These are phyloP conservation scores for Poicephalus gulielmi DNA, from an alignment of 2,113 vertebrate species.

Conservation along the genomic window DNA sequence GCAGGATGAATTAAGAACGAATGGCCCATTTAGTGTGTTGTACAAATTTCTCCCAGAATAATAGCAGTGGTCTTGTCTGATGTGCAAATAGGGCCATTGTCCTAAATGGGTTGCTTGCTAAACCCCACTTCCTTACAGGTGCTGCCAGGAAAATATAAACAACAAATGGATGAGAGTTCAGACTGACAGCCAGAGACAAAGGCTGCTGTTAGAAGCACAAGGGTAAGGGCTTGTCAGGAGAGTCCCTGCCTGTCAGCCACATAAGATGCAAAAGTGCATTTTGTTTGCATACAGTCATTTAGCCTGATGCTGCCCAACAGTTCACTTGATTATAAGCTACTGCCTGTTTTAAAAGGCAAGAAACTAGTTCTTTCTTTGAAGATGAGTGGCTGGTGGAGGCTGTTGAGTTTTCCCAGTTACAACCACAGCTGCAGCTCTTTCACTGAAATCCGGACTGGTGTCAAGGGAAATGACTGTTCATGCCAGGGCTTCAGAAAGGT, in stretches of 20 bases:
- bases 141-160: neutral
- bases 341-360: neutral
- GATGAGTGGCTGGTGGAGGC: fast-evolving
- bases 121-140: neutral
- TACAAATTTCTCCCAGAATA: neutral
- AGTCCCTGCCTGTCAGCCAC: neutral
- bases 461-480: neutral
- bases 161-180: neutral
- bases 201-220: neutral
- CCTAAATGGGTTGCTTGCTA: neutral
- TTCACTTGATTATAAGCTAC: neutral
- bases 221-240: neutral
- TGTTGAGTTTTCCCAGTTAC: neutral
- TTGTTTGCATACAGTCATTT: neutral
- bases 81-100: neutral
- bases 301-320: neutral
- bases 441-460: neutral
- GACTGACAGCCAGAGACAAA: neutral
- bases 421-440: neutral
- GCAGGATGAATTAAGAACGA: neutral
- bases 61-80: neutral
- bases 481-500: neutral
- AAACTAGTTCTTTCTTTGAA: neutral
- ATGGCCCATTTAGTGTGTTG: neutral
- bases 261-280: neutral